Evolutionary conservation across 2,888 invertebrate genomes (phyloP).

Genomic region (Hypomecis atomaria): DNA sequence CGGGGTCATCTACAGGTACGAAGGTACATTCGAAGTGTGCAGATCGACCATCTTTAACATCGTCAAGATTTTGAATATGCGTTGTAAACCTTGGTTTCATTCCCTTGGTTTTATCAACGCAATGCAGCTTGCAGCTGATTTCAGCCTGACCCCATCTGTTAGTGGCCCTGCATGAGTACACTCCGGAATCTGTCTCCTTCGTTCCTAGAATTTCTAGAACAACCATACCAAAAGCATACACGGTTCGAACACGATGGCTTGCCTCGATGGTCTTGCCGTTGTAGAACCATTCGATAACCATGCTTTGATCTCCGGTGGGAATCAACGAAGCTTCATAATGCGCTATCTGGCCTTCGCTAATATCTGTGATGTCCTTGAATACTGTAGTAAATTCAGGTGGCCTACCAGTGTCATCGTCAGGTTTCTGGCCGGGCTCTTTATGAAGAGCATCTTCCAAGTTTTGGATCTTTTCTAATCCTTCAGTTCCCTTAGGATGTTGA

Average conservation of each 20-base stretch:
- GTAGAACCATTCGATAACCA: constrained; percentile 98
- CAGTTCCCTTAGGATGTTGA: constrained; percentile 97
- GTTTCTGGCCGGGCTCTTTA: constrained; percentile 87
- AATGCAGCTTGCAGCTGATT: constrained; percentile 92
- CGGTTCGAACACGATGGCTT: constrained; percentile 95
- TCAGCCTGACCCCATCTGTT: constrained; percentile 96
- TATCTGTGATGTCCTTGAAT: constrained; percentile 91
- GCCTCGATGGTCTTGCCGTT: constrained; percentile 95
- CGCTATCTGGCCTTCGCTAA: constrained; percentile 97
- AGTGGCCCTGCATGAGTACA: constrained; percentile 94
- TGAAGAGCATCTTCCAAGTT: constrained; percentile 94
- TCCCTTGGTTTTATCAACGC: constrained; percentile 93
- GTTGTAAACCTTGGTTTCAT: constrained; percentile 95
- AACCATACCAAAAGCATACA: constrained; percentile 99
- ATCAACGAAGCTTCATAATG: constrained; percentile 98
- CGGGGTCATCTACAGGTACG: constrained; percentile 96
- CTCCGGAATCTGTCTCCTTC: constrained; percentile 96
- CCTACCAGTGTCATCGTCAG: constrained; percentile 91
- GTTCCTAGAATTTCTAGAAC: constrained; percentile 98
- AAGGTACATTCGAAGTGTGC: constrained; percentile 98
- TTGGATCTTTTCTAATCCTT: constrained; percentile 95
- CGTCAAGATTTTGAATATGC: constrained; percentile 92
- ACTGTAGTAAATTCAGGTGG: constrained; percentile 95
- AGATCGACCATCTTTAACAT: constrained; percentile 95
- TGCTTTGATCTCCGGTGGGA: constrained; percentile 96